A percentile compares a stretch with the other conserved stretches of the same genome.
Conservation (phyloP, 92 coral and sea anemone species). For the Phenganax subtilis region DNA sequence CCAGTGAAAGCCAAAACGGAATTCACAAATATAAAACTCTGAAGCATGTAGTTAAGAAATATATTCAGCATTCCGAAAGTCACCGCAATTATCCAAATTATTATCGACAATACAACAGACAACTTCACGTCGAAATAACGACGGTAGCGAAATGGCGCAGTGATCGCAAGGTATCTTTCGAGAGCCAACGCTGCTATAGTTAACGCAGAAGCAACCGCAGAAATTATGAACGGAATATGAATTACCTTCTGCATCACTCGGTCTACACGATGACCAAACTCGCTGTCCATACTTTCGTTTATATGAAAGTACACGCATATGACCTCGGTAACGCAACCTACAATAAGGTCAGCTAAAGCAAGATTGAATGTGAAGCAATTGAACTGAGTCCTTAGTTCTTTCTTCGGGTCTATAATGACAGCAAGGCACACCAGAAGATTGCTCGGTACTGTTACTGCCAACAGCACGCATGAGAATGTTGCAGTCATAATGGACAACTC, state of each 20-base stretch:
- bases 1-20: background rate
- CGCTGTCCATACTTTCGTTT: constrained; percentile 39
- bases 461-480: constrained; percentile 52
- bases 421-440: constrained; percentile 61
- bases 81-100: constrained; percentile 4
- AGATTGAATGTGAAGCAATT: constrained; percentile 61
- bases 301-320: constrained; percentile 56
- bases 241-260: constrained; percentile 47
- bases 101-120: background rate
- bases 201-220: constrained; percentile 62
- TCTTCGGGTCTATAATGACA: constrained; percentile 58
- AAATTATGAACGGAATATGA: constrained; percentile 59
- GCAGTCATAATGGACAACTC: constrained; percentile 65
- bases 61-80: background rate
- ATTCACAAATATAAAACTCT: background rate
- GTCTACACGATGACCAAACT: constrained; percentile 29
- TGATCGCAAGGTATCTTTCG: constrained; percentile 64
- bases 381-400: constrained; percentile 57
- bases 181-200: constrained; percentile 66
- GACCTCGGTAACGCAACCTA: constrained; percentile 58
- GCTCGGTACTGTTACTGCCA: constrained; percentile 63
- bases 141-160: constrained; percentile 39
- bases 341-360: constrained; percentile 58
- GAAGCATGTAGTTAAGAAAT: background rate
- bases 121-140: background rate